Percentiles rank a stretch among this genome's conserved stretches.
These are phyloP conservation scores for Glossosoma conforme DNA, from an alignment of 1,140 invertebrate species.

Conservation along the genomic window DNA sequence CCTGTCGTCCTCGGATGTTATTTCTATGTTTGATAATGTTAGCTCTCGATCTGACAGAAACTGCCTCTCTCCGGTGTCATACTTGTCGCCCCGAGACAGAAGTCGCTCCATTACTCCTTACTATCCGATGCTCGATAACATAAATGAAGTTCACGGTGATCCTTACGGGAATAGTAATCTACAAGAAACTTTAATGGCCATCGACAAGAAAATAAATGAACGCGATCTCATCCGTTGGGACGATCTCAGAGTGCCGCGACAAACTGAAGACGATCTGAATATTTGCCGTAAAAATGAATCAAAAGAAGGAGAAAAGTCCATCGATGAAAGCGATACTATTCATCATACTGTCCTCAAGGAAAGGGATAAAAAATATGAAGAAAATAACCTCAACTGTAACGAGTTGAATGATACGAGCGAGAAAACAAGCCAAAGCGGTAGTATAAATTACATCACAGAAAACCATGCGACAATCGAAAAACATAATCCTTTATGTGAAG, in stretches of 20 bases:
- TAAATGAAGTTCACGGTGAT: conserved; percentile 39
- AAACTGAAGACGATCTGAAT: neutral
- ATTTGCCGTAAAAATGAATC: too few relatives aligned
- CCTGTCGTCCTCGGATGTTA: conserved; percentile 30
- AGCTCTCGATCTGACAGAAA: conserved; percentile 37
- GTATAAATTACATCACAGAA: too few relatives aligned
- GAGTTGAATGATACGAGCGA: too few relatives aligned
- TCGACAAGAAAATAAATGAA: conserved; percentile 18
- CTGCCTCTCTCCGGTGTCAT: conserved; percentile 40
- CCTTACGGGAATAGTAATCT: conserved; percentile 9
- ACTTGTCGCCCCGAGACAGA: conserved; percentile 39
- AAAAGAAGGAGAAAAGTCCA: too few relatives aligned
- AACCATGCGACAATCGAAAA: too few relatives aligned
- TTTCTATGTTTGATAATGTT: conserved; percentile 28
- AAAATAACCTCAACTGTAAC: too few relatives aligned
- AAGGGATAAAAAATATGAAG: too few relatives aligned
- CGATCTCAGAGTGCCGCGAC: neutral
- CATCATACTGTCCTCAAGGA: too few relatives aligned
- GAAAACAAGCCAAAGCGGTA: too few relatives aligned
- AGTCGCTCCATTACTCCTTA: conserved; percentile 48
- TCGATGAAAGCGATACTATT: too few relatives aligned
- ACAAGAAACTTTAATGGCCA: conserved; percentile 4
- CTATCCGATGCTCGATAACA: conserved; percentile 47
- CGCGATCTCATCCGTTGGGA: conserved; percentile 9
- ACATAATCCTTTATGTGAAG: too few relatives aligned